Evolutionary conservation across 2,797 vertebrate genomes (phyloP).

Genomic region (Ctenopoma kingsleyae): DNA sequence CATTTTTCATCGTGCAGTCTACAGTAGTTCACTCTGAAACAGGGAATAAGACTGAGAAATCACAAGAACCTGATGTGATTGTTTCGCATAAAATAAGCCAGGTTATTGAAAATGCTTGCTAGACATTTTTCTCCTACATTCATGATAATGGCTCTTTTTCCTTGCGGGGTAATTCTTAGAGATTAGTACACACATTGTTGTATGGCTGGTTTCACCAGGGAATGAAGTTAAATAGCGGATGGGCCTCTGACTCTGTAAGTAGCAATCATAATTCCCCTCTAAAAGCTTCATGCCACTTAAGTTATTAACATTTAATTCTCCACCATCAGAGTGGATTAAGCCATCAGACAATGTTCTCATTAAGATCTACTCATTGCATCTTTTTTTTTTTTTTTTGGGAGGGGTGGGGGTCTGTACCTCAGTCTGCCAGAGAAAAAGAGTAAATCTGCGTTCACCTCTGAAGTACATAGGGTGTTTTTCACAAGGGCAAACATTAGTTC

Average conservation of each 20-base stretch:
- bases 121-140: neutral
- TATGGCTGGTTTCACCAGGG: conserved; percentile 39
- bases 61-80: conserved; percentile 6
- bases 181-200: conserved; percentile 41
- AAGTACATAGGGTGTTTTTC: conserved; percentile 1
- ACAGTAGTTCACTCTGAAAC: neutral
- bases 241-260: conserved; percentile 54
- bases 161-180: conserved; percentile 27
- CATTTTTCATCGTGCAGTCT: conserved; percentile 24
- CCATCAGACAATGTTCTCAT: conserved; percentile 67
- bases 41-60: neutral
- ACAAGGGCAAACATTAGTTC: conserved; percentile 13
- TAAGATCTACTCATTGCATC: conserved; percentile 53
- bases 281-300: conserved; percentile 78
- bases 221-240: conserved; percentile 58
- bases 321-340: conserved; percentile 71
- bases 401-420: conserved; percentile 19
- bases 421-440: conserved; percentile 32
- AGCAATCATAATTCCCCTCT: conserved; percentile 67
- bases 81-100: conserved; percentile 25
- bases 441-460: conserved; percentile 27
- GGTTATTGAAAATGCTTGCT: conserved; percentile 33
- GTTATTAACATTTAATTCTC: conserved; percentile 83
- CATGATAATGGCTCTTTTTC: conserved; percentile 25
- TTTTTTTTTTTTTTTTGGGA: conserved; percentile 24